Evolutionary conservation across 2,888 invertebrate species (phyloP).

Genomic region (Perithous albicinctus): DNA sequence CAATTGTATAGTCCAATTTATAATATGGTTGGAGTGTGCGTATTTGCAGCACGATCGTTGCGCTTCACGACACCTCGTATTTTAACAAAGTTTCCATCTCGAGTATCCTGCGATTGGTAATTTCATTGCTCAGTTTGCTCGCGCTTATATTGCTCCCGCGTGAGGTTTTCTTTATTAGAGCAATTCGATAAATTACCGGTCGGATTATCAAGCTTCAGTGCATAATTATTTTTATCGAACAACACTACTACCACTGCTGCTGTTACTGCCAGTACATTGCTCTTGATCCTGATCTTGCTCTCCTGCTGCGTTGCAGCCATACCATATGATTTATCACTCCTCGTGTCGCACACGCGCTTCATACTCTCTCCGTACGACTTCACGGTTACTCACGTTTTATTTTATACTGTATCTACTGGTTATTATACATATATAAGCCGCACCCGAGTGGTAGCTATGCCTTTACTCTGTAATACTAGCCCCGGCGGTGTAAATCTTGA

Average conservation of each 20-base stretch:
- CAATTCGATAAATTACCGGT: conserved; percentile 62
- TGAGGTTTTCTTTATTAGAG: conserved; percentile 48
- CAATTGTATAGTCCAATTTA: not conserved
- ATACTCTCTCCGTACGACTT: conserved; percentile 42
- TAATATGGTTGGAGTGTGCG: not conserved
- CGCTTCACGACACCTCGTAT: not conserved
- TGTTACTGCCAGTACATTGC: conserved; percentile 2
- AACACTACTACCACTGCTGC: conserved; percentile 24
- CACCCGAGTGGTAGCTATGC: conserved; percentile 18
- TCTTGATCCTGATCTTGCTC: conserved; percentile 64
- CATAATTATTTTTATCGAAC: conserved; percentile 61
- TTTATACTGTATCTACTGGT: conserved; percentile 10
- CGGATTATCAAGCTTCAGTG: conserved; percentile 57
- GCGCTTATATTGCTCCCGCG: not conserved
- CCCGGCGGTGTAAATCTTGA: conserved; percentile 36
- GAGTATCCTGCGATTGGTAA: not conserved
- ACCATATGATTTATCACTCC: conserved; percentile 63
- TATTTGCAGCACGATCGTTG: not conserved
- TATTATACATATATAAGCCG: not conserved
- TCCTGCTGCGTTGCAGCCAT: conserved; percentile 53
- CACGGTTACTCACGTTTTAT: conserved; percentile 52
- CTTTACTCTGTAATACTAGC: conserved; percentile 37
- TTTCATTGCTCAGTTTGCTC: not conserved
- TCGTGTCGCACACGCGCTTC: conserved; percentile 58
- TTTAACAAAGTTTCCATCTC: not conserved